These are phyloP conservation scores for Trichopoda pennipes DNA, from an alignment of 2,888 invertebrate species.

Conservation along the genomic window DNA sequence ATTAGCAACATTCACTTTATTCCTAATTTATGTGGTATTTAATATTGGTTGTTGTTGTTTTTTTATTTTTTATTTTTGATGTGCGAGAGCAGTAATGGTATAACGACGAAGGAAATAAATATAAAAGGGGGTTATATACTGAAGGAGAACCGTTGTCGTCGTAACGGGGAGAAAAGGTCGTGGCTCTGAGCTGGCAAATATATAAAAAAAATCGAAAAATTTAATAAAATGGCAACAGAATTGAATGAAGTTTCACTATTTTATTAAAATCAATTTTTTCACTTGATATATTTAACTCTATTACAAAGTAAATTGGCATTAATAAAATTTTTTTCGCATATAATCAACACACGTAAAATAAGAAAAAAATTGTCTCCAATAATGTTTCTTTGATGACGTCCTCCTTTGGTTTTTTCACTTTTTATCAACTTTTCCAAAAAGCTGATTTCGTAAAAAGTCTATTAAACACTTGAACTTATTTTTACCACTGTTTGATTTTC, in stretches of 20 bases:
- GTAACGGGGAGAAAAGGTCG: slow-evolving; percentile 63
- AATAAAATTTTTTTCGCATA: slow-evolving; percentile 33
- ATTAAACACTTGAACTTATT: slow-evolving; percentile 8
- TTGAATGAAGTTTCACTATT: slow-evolving; percentile 3
- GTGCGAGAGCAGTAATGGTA: slow-evolving; percentile 38
- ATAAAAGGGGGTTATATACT: slow-evolving; percentile 59
- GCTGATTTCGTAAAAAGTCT: slow-evolving; percentile 11
- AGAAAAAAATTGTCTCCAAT: slow-evolving; percentile 54
- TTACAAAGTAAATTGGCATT: neutral
- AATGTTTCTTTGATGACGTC: slow-evolving; percentile 64
- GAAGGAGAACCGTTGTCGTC: slow-evolving; percentile 58
- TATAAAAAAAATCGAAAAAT: slow-evolving; percentile 40
- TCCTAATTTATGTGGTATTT: slow-evolving; percentile 41
- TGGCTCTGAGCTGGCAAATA: slow-evolving; percentile 66
- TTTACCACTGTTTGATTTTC: neutral
- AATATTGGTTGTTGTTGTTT: slow-evolving; percentile 38
- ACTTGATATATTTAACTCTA: neutral
- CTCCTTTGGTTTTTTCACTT: slow-evolving; percentile 45
- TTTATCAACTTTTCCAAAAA: slow-evolving; percentile 2
- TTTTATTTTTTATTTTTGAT: slow-evolving; percentile 38
- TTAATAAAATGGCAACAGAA: neutral
- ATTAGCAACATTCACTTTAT: slow-evolving; percentile 57
- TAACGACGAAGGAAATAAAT: slow-evolving; percentile 61
- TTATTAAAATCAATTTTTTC: slow-evolving; percentile 10
- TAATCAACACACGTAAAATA: slow-evolving; percentile 11